phyloP scores from a whole-genome alignment of 2,888 invertebrate genomes.

The Lasiommata megera region DNA sequence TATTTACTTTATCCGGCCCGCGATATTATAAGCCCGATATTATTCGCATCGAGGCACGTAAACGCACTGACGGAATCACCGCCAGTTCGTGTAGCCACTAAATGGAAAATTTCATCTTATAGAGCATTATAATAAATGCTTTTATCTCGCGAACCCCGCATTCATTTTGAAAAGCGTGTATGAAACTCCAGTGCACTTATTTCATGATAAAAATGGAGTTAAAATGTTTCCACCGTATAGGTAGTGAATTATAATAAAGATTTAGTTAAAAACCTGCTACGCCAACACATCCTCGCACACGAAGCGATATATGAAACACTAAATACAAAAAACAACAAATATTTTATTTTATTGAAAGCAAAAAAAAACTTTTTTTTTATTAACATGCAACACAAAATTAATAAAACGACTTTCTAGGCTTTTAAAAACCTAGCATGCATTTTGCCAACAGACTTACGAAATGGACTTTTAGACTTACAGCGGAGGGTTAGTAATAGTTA shows the following conservation, averaged over 20 bases:
- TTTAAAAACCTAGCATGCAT: too few species aligned
- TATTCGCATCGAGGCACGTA: neutral
- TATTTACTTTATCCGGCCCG: too few species aligned
- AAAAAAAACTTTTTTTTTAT: too few species aligned
- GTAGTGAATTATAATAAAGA: neutral
- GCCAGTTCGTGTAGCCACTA: constrained; percentile 9
- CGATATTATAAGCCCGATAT: neutral
- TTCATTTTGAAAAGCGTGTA: constrained; percentile 10
- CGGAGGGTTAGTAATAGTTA: too few species aligned
- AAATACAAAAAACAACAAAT: too few species aligned
- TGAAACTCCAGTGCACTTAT: constrained; percentile 3
- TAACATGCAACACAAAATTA: too few species aligned
- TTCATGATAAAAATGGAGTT: neutral
- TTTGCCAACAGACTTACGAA: too few species aligned
- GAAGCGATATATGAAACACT: too few species aligned
- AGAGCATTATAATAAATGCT: constrained; percentile 13
- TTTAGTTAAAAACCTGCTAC: neutral
- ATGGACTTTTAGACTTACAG: too few species aligned
- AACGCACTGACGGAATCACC: constrained; percentile 1
- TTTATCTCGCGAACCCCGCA: constrained; percentile 10
- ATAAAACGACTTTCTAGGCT: too few species aligned
- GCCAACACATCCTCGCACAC: too few species aligned
- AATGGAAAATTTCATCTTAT: constrained; percentile 16
- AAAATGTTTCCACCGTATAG: neutral
- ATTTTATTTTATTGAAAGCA: too few species aligned